Conservation (phyloP, 2,888 invertebrate species). For the Ptychoptera albimana region DNA sequence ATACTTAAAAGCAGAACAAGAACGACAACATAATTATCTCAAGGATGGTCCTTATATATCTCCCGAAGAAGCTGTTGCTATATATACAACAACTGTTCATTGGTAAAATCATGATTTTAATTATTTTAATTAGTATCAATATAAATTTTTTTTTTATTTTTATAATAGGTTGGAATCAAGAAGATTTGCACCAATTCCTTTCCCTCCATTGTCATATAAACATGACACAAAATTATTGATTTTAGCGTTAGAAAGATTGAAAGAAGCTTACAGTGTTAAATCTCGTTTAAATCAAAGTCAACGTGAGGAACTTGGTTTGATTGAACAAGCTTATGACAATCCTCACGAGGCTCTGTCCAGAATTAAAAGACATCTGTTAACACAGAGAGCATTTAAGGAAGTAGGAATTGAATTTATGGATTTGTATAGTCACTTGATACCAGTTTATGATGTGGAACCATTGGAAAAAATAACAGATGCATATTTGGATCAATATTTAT, state of each 20-base stretch:
- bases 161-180: conserved; percentile 61
- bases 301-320: conserved; percentile 92
- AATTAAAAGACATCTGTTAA: conserved; percentile 96
- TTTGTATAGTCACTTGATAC: conserved; percentile 94
- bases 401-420: conserved; percentile 99
- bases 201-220: conserved; percentile 97
- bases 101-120: conserved; percentile 39
- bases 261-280: conserved; percentile 97
- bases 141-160: not conserved
- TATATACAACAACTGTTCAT: conserved; percentile 98
- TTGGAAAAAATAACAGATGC: conserved; percentile 99
- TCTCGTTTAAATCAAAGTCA: conserved; percentile 97
- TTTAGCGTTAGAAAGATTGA: conserved; percentile 85
- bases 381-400: conserved; percentile 97
- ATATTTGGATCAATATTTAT: conserved; percentile 96
- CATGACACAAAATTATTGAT: conserved; percentile 98
- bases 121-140: not conserved
- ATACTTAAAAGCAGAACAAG: conserved; percentile 96
- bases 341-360: conserved; percentile 98
- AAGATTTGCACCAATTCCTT: conserved; percentile 97
- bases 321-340: conserved; percentile 99
- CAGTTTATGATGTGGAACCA: conserved; percentile 98
- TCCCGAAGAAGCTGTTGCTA: conserved; percentile 98
- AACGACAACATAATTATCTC: conserved; percentile 96
- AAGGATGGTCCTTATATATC: conserved; percentile 99